Conservation (phyloP, 2,797 vertebrate genomes). For the Pangasius sanitwongsei region DNA sequence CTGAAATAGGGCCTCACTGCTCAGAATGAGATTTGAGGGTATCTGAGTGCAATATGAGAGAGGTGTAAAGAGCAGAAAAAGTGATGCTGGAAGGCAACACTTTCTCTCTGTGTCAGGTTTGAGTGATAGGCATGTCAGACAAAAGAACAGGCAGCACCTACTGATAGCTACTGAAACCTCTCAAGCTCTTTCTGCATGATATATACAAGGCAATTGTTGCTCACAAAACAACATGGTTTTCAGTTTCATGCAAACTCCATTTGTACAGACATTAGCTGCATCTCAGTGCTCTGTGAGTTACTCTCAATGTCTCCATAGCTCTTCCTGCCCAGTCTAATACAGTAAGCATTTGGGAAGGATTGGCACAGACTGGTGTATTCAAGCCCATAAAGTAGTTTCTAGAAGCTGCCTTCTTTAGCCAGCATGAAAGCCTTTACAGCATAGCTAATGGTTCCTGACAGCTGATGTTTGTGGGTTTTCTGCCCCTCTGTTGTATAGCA, state of each 20-base stretch:
- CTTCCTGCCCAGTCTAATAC: constrained; percentile 20
- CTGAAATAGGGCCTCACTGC: constrained; percentile 4
- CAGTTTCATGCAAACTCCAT: constrained; percentile 24
- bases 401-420: constrained; percentile 33
- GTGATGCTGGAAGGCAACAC: constrained; percentile 5
- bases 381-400: constrained; percentile 23
- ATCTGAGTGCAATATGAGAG: constrained; percentile 1
- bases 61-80: constrained; percentile 24
- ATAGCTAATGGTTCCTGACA: constrained; percentile 36
- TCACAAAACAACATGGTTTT: constrained; percentile 4
- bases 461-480: constrained; percentile 16
- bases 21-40: constrained; percentile 45
- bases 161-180: constrained; percentile 21
- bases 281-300: not conserved
- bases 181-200: not conserved
- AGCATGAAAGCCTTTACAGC: constrained; percentile 36
- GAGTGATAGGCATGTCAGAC: constrained; percentile 27
- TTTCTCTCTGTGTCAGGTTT: constrained; percentile 17
- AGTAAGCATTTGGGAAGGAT: constrained; percentile 22
- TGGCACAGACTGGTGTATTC: constrained; percentile 35
- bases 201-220: constrained; percentile 8
- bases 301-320: not conserved
- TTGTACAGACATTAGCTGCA: constrained; percentile 29
- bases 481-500: not conserved
- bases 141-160: constrained; percentile 13